phyloP scores from a whole-genome alignment of 2,888 invertebrate species.

The Idaea biselata region DNA sequence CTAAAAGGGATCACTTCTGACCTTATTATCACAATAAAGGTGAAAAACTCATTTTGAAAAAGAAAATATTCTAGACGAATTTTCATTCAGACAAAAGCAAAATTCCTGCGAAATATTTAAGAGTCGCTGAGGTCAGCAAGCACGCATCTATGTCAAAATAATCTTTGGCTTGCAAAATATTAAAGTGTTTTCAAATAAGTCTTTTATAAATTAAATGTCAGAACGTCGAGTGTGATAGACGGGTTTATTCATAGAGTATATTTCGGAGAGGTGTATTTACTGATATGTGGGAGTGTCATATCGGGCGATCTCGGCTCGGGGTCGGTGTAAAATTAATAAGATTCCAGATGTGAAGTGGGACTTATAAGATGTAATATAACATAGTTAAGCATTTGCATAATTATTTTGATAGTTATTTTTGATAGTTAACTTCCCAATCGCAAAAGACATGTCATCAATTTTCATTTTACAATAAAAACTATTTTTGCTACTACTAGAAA shows the following conservation, averaged over 20 bases:
- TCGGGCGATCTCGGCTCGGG: neutral
- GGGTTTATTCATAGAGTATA: neutral
- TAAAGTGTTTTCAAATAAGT: neutral
- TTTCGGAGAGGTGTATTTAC: neutral
- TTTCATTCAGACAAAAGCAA: neutral
- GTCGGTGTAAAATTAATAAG: neutral
- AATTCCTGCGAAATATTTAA: neutral
- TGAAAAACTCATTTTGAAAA: neutral
- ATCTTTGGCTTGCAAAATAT: neutral
- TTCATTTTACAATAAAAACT: no score
- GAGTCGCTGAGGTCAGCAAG: neutral
- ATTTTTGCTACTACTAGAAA: no score
- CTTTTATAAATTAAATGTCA: neutral
- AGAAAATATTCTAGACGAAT: neutral
- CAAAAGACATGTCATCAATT: no score
- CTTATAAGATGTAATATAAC: neutral
- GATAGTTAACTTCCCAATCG: no score
- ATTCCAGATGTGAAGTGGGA: conserved; percentile 2
- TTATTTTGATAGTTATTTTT: neutral
- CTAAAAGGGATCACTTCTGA: neutral
- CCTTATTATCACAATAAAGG: neutral
- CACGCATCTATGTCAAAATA: neutral
- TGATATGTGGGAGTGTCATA: neutral
- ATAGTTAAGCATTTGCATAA: neutral
- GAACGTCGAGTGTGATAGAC: neutral